These are phyloP conservation scores for Cardinalis cardinalis DNA, from an alignment of 2,113 vertebrate species.

Conservation along the genomic window DNA sequence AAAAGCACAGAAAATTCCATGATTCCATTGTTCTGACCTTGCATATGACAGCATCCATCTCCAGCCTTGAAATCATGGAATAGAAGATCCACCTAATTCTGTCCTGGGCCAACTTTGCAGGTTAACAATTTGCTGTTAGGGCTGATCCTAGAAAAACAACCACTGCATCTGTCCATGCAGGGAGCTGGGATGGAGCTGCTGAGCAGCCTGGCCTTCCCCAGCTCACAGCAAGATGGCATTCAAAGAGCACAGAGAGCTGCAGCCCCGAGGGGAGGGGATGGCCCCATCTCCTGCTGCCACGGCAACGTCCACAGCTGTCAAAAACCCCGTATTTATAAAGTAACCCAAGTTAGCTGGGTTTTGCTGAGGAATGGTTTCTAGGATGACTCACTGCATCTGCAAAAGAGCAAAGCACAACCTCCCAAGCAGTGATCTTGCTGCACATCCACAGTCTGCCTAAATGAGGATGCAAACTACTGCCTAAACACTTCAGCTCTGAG, in stretches of 20 bases:
- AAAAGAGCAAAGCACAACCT: background rate
- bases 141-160: background rate
- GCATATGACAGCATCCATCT: background rate
- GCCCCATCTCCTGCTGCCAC: background rate
- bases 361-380: background rate
- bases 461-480: background rate
- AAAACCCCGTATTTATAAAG: background rate
- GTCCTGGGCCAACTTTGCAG: background rate
- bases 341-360: background rate
- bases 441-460: background rate
- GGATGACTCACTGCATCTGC: background rate
- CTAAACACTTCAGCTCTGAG: background rate
- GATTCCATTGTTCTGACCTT: background rate
- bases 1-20: background rate
- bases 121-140: background rate
- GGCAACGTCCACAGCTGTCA: background rate
- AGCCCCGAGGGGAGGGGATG: background rate
- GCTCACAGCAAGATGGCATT: constrained; percentile 38
- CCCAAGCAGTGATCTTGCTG: background rate
- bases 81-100: background rate
- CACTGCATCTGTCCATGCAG: background rate
- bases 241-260: background rate
- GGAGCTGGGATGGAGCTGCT: background rate
- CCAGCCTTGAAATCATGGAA: background rate
- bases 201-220: constrained; percentile 20